Evolutionary conservation across 2,888 invertebrate genomes (phyloP), one percentile per base, ranked within the genome.

Genomic region (Smittia aterrima): DNA sequence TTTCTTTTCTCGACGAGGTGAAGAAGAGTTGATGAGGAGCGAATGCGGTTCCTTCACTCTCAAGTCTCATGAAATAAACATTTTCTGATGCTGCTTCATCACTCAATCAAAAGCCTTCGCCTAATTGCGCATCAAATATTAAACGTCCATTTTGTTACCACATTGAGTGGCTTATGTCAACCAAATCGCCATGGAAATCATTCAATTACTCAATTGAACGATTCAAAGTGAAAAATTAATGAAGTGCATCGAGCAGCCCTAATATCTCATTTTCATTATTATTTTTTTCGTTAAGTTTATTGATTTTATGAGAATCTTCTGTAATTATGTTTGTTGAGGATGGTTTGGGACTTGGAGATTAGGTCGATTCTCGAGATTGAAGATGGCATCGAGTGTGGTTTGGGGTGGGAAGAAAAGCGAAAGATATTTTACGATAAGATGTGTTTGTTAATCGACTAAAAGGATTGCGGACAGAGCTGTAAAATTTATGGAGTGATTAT

Each of bases 61-160:
- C n/a, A n/a, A n/a, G n/a, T n/a, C n/a, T n/a, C n/a, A n/a, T n/a
- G n/a, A n/a, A n/a, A n/a, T n/a, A n/a, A n/a, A n/a, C n/a, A n/a
- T n/a, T n/a, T n/a, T n/a, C n/a, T n/a, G n/a, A n/a, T n/a, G n/a
- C n/a, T n/a, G n/a, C 47, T 70, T 70, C 70, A 70, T 70, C 16
- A 3, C 16, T 64, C 24, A 64, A 64, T 16, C 68, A 68, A 68
- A 68, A 32, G 32, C 32, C 47, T 24, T 13, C 3, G 25, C 41
- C 38, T 68, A 68, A 68, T 68, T 68, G 68, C 47, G 25, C 68
- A 68, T 68, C 47, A 68, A 68, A 68, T 68, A 68, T 68, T 68
- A 68, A 68, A 9, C 32, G 32, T 32, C 32, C 32, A 32, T 32
- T 9, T 32, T 9, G 32, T 32, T 32, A 32, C 9, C 32, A 32